Evolutionary conservation across 2,113 vertebrate genomes (phyloP).

Genomic region (Pseudopipra pipra): DNA sequence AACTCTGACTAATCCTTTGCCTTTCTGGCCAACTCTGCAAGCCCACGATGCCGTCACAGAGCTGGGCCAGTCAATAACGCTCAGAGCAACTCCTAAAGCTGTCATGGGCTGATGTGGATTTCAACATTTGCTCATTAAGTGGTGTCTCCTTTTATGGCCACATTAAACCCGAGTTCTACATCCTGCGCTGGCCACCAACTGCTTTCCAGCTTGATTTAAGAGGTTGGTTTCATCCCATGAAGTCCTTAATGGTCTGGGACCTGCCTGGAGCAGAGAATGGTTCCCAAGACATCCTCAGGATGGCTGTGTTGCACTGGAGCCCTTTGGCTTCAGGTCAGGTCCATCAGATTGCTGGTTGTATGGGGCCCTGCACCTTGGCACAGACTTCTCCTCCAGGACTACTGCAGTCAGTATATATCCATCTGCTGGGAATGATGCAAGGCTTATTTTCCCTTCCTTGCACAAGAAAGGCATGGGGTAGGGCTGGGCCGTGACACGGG

Average conservation of each 20-base stretch:
- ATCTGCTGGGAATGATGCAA: not conserved
- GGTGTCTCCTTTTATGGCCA: not conserved
- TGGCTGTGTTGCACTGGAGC: accelerated
- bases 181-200: not conserved
- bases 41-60: not conserved
- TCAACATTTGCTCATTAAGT: not conserved
- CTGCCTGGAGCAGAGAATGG: not conserved
- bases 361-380: not conserved
- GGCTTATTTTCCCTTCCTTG: not conserved
- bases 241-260: not conserved
- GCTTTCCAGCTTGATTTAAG: constrained; percentile 21
- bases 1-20: not conserved
- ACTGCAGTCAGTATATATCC: not conserved
- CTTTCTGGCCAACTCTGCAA: not conserved
- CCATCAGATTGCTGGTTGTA: not conserved
- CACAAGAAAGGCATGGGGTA: not conserved
- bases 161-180: not conserved
- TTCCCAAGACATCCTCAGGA: not conserved
- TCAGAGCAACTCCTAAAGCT: not conserved
- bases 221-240: not conserved
- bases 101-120: not conserved
- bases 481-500: not conserved
- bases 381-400: not conserved
- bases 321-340: not conserved
- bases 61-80: not conserved